Conservation (phyloP, 2,888 invertebrate species). For the Cyrtodaria siliqua region DNA sequence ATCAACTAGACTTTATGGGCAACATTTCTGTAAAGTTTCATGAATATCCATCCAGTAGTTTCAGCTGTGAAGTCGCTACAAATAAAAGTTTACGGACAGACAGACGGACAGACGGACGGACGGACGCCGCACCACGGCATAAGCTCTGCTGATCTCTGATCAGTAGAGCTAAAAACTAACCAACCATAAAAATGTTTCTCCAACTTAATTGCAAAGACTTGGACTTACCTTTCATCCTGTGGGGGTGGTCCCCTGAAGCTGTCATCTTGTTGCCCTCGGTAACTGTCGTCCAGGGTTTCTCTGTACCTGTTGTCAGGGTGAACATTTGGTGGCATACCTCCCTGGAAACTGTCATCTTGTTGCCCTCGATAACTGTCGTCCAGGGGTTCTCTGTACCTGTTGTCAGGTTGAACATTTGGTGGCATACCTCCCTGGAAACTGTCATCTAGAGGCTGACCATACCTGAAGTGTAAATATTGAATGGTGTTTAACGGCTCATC, state of each 20-base stretch:
- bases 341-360: slow-evolving; percentile 54
- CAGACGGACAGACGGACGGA: too few species aligned
- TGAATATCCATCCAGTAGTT: too few species aligned
- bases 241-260: slow-evolving; percentile 49
- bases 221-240: slow-evolving; percentile 53
- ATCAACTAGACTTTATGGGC: too few species aligned
- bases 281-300: slow-evolving; percentile 43
- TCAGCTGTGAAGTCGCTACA: too few species aligned
- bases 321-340: slow-evolving; percentile 20
- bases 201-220: too few species aligned
- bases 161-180: too few species aligned
- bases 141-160: too few species aligned
- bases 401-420: slow-evolving; percentile 21
- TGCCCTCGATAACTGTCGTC: slow-evolving; percentile 52
- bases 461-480: slow-evolving; percentile 39
- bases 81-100: too few species aligned
- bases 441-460: slow-evolving; percentile 57
- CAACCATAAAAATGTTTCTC: too few species aligned
- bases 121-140: too few species aligned
- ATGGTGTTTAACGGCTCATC: too few species aligned
- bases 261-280: slow-evolving; percentile 49
- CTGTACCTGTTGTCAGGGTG: slow-evolving; percentile 29
- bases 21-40: too few species aligned
- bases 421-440: slow-evolving; percentile 43
- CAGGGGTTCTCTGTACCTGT: slow-evolving; percentile 26